Percentiles rank a stretch among this genome's conserved stretches.
Evolutionary conservation across 2,888 invertebrate genomes (phyloP).

Genomic region (Augochlorella aurata): DNA sequence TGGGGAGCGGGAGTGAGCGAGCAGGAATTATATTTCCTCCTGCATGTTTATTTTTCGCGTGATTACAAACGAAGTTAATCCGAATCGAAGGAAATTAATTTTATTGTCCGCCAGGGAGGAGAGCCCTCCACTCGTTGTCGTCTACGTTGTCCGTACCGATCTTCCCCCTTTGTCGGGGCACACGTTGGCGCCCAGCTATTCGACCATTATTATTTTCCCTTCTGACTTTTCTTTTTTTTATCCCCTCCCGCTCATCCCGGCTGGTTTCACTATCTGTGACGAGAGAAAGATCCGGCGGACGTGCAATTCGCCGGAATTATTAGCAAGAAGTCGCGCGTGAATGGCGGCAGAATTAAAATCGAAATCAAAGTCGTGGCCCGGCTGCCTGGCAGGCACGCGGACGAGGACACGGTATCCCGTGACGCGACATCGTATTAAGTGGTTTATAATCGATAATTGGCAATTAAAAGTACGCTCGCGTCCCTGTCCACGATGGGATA

Average conservation of each 20-base stretch:
- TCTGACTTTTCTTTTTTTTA: background rate
- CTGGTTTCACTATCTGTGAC: slow-evolving; percentile 2
- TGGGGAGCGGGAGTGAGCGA: slow-evolving; percentile 20
- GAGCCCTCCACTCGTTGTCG: slow-evolving; percentile 25
- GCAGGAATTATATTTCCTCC: slow-evolving; percentile 67
- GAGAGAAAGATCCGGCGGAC: slow-evolving; percentile 35
- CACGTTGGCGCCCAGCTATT: background rate
- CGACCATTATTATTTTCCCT: background rate
- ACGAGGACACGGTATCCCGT: slow-evolving; percentile 26
- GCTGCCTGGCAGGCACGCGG: slow-evolving; percentile 13
- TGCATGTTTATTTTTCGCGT: slow-evolving; percentile 77
- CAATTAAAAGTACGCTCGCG: slow-evolving; percentile 54
- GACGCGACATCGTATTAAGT: slow-evolving; percentile 47
- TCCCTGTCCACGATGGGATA: slow-evolving; percentile 42
- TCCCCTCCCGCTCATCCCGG: background rate
- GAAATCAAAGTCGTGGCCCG: slow-evolving; percentile 42
- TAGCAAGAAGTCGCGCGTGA: slow-evolving; percentile 32
- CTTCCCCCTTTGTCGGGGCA: slow-evolving; percentile 18
- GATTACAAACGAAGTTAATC: slow-evolving; percentile 82
- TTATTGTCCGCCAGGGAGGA: slow-evolving; percentile 74
- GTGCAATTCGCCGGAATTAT: slow-evolving; percentile 53
- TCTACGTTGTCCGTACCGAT: slow-evolving; percentile 23
- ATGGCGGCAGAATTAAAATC: slow-evolving; percentile 39
- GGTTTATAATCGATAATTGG: slow-evolving; percentile 59
- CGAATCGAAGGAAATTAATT: slow-evolving; percentile 82